A percentile compares a stretch with the other conserved stretches of the same genome.
Evolutionary conservation across 2,797 vertebrate species (phyloP).

Genomic region (Diceros bicornis): DNA sequence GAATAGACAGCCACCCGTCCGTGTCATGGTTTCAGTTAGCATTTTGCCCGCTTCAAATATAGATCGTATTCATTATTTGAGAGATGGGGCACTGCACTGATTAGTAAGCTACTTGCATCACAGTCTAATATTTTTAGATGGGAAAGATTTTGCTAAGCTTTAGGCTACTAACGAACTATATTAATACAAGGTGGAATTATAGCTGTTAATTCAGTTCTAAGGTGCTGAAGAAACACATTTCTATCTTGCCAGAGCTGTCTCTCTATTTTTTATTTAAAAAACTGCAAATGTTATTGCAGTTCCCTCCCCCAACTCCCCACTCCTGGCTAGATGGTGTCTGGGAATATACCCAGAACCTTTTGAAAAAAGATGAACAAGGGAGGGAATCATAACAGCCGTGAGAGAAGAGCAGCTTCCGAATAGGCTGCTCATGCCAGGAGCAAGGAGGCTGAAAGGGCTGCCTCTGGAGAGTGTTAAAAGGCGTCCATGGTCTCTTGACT

Average conservation of each 20-base stretch:
- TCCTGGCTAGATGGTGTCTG: conserved; percentile 18
- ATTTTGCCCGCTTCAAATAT: conserved; percentile 64
- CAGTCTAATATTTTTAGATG: conserved; percentile 87
- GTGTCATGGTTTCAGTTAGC: conserved; percentile 27
- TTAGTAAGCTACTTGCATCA: conserved; percentile 68
- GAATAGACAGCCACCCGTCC: background rate
- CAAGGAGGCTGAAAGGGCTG: background rate
- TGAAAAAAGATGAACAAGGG: background rate
- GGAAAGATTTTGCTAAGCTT: conserved; percentile 87
- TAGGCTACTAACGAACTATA: conserved; percentile 79
- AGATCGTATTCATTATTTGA: background rate
- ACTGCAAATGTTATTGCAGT: conserved; percentile 53
- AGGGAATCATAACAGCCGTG: background rate
- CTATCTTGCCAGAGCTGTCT: background rate
- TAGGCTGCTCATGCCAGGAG: background rate
- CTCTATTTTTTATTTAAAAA: conserved; percentile 69
- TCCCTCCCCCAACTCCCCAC: background rate
- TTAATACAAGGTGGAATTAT: conserved; percentile 84
- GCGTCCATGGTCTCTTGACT: background rate
- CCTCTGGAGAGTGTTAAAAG: background rate
- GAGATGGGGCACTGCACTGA: background rate
- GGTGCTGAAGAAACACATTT: conserved; percentile 76
- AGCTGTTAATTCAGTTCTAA: conserved; percentile 82
- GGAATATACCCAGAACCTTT: conserved; percentile 27
- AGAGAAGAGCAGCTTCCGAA: background rate